Conservation (phyloP, 2,113 vertebrate species). For the Calidris pugnax region DNA sequence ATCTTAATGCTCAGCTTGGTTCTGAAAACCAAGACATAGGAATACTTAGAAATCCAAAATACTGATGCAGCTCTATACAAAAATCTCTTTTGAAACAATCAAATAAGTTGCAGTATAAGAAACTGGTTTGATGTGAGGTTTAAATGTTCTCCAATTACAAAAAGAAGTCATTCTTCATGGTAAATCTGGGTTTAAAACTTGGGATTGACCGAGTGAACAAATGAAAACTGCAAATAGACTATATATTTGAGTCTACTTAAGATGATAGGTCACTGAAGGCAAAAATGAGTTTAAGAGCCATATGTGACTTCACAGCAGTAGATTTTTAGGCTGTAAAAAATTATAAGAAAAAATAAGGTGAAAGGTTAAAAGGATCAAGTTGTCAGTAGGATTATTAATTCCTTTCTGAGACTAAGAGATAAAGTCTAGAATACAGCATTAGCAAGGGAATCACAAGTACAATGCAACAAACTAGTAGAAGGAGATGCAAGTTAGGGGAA, state of each 20-base stretch:
- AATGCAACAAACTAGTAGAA: neutral
- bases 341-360: neutral
- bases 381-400: slow-evolving; percentile 19
- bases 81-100: neutral
- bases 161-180: neutral
- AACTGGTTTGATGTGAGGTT: neutral
- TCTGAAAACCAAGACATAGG: neutral
- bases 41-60: neutral
- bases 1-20: neutral
- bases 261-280: neutral
- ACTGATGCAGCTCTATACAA: neutral
- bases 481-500: neutral
- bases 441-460: neutral
- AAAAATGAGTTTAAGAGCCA: neutral
- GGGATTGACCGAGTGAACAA: neutral
- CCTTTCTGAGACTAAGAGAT: slow-evolving; percentile 38
- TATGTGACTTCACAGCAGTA: neutral
- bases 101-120: neutral
- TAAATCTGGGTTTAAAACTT: neutral
- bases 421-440: neutral
- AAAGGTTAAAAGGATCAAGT: slow-evolving; percentile 6
- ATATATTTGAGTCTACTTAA: neutral
- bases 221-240: neutral
- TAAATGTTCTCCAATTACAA: neutral
- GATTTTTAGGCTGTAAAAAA: neutral